phyloP scores from a whole-genome alignment of 2,113 vertebrate genomes.

The Pteronura brasiliensis region DNA sequence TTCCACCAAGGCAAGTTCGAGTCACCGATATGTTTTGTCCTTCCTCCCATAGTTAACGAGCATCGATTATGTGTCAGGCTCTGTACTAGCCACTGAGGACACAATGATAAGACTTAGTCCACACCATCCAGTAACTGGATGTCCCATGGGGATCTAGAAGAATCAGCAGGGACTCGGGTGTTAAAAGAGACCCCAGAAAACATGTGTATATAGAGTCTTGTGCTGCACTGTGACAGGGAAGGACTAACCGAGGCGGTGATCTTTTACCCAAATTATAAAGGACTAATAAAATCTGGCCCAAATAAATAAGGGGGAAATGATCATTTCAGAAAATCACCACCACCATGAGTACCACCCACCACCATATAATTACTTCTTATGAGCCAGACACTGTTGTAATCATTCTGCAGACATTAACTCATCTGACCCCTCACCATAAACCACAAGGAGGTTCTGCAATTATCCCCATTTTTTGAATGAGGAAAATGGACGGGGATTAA shows the following conservation, averaged over 20 bases:
- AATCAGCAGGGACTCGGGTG: not conserved
- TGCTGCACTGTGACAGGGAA: not conserved
- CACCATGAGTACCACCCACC: not conserved
- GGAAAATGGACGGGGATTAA: not conserved
- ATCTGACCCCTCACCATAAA: not conserved
- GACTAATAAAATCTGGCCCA: not conserved
- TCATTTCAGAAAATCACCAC: slow-evolving; percentile 12
- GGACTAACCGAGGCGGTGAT: not conserved
- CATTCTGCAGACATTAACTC: not conserved
- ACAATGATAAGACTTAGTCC: not conserved
- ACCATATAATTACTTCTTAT: not conserved
- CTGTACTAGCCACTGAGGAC: not conserved
- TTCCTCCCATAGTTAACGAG: not conserved
- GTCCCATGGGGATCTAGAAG: not conserved
- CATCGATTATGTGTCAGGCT: not conserved
- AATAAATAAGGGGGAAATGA: not conserved
- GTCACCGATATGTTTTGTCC: not conserved
- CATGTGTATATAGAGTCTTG: not conserved
- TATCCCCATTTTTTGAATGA: not conserved
- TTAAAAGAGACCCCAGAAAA: not conserved
- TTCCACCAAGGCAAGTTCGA: not conserved
- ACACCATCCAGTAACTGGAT: not conserved
- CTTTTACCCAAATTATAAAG: not conserved
- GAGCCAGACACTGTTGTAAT: not conserved
- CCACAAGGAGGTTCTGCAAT: not conserved